phyloP scores from a whole-genome alignment of 1,140 invertebrate species.

The Drosophila seguyi region DNA sequence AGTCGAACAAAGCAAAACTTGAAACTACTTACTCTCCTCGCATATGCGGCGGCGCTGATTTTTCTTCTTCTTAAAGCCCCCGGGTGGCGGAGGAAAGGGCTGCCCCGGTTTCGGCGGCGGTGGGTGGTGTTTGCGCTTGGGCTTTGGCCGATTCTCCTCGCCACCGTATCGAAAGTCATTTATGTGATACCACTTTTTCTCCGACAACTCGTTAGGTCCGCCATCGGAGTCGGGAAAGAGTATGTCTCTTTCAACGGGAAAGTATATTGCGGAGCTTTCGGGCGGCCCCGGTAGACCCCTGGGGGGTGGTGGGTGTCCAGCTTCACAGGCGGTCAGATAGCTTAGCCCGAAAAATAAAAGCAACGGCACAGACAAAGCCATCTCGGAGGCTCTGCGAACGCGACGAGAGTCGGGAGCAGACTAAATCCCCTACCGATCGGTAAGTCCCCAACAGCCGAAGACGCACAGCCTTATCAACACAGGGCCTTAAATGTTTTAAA shows the following conservation, averaged over 20 bases:
- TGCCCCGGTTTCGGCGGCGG: constrained; percentile 48
- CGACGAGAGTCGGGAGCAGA: constrained; percentile 52
- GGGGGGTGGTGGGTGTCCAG: constrained; percentile 1
- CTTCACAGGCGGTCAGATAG: constrained; percentile 1
- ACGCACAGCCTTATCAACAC: constrained; percentile 52
- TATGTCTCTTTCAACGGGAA: constrained; percentile 59
- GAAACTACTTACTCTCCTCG: constrained; percentile 69
- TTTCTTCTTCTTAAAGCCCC: constrained; percentile 44
- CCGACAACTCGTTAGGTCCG: neutral
- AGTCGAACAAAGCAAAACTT: neutral
- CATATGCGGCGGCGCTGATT: constrained; percentile 52
- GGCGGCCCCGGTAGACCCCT: constrained; percentile 2
- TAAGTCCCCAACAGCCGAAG: constrained; percentile 31
- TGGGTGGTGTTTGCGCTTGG: neutral
- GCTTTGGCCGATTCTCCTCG: constrained; percentile 19
- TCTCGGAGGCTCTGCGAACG: constrained; percentile 34
- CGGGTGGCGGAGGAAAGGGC: constrained; percentile 63
- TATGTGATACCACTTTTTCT: constrained; percentile 46
- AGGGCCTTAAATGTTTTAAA: constrained; percentile 14
- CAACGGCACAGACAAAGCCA: constrained; percentile 29
- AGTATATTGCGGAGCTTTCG: constrained; percentile 17
- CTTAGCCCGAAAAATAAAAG: constrained; percentile 27
- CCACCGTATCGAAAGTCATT: constrained; percentile 42
- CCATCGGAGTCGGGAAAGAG: constrained; percentile 29
- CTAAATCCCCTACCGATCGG: constrained; percentile 37